Evolutionary conservation across 2,797 vertebrate species (phyloP).

Genomic region (Arremon aurantiirostris): DNA sequence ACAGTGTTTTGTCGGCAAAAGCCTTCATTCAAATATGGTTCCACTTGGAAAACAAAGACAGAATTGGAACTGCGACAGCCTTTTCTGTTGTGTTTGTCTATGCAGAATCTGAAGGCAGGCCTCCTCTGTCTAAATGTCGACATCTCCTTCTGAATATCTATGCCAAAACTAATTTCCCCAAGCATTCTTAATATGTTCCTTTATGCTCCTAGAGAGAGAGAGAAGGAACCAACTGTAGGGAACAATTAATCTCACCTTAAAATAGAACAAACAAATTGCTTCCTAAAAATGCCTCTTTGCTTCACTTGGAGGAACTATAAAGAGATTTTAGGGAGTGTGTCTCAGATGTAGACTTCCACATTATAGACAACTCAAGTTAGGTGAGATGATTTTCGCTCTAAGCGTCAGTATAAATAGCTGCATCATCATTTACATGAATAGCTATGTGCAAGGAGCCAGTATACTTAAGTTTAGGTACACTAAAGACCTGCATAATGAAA

Average conservation of each 20-base stretch:
- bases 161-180: slow-evolving; percentile 31
- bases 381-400: not conserved
- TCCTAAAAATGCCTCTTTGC: slow-evolving; percentile 17
- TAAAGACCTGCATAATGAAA: not conserved
- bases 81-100: not conserved
- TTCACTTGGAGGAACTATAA: slow-evolving; percentile 25
- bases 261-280: slow-evolving; percentile 35
- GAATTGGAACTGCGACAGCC: not conserved
- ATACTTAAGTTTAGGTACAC: not conserved
- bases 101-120: not conserved
- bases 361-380: not conserved
- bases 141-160: slow-evolving; percentile 14
- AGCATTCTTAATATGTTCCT: slow-evolving; percentile 8
- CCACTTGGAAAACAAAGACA: not conserved
- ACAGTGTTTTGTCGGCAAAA: not conserved
- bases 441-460: not conserved
- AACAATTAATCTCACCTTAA: slow-evolving; percentile 51
- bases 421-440: not conserved
- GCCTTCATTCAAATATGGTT: not conserved
- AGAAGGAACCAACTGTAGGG: not conserved
- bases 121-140: not conserved
- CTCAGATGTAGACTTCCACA: not conserved
- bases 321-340: not conserved
- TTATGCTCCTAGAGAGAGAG: slow-evolving; percentile 6
- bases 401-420: slow-evolving; percentile 14